Evolutionary conservation across 2,113 vertebrate species (phyloP).

Genomic region (Empidonax alnorum): DNA sequence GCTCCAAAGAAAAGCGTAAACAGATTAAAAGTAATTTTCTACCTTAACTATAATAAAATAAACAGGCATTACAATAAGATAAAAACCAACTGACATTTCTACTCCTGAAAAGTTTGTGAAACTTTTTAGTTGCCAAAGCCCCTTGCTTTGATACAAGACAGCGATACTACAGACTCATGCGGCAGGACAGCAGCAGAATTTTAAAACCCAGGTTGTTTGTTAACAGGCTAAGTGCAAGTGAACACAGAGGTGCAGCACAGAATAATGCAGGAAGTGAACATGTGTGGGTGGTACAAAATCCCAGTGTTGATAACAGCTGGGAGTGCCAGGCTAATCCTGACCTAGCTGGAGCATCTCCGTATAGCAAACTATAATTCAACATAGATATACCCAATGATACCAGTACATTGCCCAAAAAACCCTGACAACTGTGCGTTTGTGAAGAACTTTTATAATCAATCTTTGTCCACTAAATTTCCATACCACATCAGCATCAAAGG

Average conservation of each 20-base stretch:
- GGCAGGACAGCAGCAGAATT: neutral
- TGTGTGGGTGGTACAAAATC: neutral
- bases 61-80: neutral
- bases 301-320: neutral
- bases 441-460: neutral
- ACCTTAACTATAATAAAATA: neutral
- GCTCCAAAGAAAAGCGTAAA: neutral
- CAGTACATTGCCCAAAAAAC: neutral
- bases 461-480: conserved; percentile 2
- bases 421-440: neutral
- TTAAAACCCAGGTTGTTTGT: neutral
- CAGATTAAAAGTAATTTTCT: neutral
- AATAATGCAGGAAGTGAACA: neutral
- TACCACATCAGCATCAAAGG: neutral
- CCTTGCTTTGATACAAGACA: neutral
- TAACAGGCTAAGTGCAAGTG: neutral
- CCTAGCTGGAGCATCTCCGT: neutral
- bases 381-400: neutral
- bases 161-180: neutral
- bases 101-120: neutral
- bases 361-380: neutral
- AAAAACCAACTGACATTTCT: neutral
- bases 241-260: neutral
- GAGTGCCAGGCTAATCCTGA: neutral
- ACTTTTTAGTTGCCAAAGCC: neutral